Evolutionary conservation across 2,113 vertebrate species (phyloP).

Genomic region (Theristicus caerulescens): DNA sequence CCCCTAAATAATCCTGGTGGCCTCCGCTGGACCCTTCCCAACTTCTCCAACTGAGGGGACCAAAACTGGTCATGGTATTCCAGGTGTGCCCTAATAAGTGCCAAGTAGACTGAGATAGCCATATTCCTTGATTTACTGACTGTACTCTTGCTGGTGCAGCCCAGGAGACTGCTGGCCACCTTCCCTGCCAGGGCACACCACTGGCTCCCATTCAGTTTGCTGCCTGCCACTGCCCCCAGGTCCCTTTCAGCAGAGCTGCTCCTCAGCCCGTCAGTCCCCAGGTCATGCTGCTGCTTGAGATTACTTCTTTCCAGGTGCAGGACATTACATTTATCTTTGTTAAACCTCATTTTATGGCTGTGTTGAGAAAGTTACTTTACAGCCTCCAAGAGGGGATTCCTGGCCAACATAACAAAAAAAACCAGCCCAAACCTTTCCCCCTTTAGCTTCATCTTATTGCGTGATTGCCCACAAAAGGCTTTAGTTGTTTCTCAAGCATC

Average conservation of each 20-base stretch:
- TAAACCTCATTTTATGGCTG: neutral
- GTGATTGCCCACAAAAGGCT: neutral
- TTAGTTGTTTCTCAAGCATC: neutral
- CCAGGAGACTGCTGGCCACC: neutral
- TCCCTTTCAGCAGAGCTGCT: neutral
- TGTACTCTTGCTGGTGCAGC: neutral
- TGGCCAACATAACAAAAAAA: neutral
- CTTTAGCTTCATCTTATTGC: neutral
- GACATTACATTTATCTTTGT: neutral
- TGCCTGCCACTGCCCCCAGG: neutral
- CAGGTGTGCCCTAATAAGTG: neutral
- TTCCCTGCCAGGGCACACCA: neutral
- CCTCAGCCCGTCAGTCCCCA: neutral
- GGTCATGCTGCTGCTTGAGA: neutral
- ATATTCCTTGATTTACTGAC: neutral
- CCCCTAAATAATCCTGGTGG: neutral
- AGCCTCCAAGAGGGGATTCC: neutral
- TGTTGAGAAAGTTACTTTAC: neutral
- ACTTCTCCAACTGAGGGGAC: neutral
- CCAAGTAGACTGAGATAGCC: neutral
- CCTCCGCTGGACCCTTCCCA: neutral
- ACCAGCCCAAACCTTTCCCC: neutral
- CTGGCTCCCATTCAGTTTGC: neutral
- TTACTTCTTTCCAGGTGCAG: neutral
- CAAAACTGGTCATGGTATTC: neutral